phyloP scores from a whole-genome alignment of 2,797 vertebrate species.

The Clarias laeviceps region DNA sequence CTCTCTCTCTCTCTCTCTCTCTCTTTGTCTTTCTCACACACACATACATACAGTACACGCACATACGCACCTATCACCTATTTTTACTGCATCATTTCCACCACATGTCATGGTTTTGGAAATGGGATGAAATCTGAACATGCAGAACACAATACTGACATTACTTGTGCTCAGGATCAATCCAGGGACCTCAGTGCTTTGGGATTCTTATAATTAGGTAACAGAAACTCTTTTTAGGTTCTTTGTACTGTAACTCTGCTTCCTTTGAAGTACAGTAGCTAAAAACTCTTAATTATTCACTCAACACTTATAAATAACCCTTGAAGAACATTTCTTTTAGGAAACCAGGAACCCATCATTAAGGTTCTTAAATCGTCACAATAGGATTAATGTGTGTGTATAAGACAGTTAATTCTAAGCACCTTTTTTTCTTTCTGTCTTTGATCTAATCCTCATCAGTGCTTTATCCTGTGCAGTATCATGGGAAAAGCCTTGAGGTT shows the following conservation, averaged over 20 bases:
- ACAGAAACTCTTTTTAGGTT: not conserved
- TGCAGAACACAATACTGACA: not conserved
- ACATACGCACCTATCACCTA: not conserved
- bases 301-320: not conserved
- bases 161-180: not conserved
- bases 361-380: not conserved
- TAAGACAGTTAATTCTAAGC: not conserved
- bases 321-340: not conserved
- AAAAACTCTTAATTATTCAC: not conserved
- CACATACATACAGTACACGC: not conserved
- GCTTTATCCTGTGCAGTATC: not conserved
- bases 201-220: not conserved
- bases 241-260: too few relatives aligned
- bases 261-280: not conserved
- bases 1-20: not conserved
- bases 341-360: not conserved
- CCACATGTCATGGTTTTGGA: not conserved
- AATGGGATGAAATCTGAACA: not conserved
- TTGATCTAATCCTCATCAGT: constrained; percentile 17
- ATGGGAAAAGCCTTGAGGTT: constrained; percentile 9
- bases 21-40: not conserved
- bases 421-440: not conserved
- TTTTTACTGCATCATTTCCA: not conserved
- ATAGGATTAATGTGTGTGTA: not conserved
- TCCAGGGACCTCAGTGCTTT: not conserved